These are phyloP conservation scores for Brachyptera putata DNA, from an alignment of 2,888 invertebrate genomes.

Conservation along the genomic window DNA sequence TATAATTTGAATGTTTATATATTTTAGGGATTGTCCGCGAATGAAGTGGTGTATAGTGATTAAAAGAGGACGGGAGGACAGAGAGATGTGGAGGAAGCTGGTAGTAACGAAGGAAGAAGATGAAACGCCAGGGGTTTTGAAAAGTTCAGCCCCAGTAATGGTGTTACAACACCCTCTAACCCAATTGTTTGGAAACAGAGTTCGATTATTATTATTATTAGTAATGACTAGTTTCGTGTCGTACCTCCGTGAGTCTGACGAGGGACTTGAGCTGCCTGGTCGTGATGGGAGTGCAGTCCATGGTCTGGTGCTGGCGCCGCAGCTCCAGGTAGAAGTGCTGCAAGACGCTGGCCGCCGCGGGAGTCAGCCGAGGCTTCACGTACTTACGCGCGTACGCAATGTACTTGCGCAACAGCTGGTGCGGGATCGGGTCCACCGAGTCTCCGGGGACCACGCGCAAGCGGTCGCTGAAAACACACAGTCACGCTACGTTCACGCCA, in stretches of 20 bases:
- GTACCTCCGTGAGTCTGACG: constrained; percentile 73
- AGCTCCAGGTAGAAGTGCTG: constrained; percentile 79
- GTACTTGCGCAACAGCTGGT: constrained; percentile 77
- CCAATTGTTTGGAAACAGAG: too few species aligned
- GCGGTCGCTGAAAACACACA: constrained; percentile 43
- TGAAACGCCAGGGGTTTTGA: too few species aligned
- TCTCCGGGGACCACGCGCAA: constrained; percentile 58
- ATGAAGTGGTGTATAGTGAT: too few species aligned
- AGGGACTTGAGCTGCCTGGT: constrained; percentile 86
- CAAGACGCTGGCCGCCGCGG: constrained; percentile 65
- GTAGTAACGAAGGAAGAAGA: too few species aligned
- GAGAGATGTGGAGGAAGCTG: too few species aligned
- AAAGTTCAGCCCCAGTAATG: too few species aligned
- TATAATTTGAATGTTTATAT: too few species aligned
- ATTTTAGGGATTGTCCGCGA: too few species aligned
- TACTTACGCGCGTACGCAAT: constrained; percentile 87
- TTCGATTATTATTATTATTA: too few species aligned
- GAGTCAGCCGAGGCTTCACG: constrained; percentile 72
- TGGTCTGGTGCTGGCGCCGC: constrained; percentile 60
- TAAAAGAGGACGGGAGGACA: too few species aligned
- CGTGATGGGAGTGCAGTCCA: constrained; percentile 75
- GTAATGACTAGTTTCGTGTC: too few species aligned
- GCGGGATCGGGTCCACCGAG: constrained; percentile 66
- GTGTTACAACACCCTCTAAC: too few species aligned
- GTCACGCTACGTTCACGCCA: background rate